Evolutionary conservation across 2,797 vertebrate genomes (phyloP).

Genomic region (Morus bassanus): DNA sequence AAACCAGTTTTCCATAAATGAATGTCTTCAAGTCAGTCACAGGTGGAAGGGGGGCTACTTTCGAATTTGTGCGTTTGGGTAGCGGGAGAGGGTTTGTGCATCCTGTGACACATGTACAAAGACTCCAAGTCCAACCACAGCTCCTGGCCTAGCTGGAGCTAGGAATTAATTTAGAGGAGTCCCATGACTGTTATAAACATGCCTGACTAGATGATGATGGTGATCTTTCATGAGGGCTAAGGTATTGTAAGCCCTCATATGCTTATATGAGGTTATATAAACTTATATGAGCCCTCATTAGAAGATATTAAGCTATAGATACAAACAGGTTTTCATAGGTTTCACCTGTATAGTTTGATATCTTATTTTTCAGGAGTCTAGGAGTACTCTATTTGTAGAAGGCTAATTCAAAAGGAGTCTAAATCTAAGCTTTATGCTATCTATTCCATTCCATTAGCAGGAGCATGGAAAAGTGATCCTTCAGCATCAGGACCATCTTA

Average conservation of each 20-base stretch:
- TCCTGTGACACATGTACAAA: background rate
- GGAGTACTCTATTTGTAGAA: background rate
- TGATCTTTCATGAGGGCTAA: background rate
- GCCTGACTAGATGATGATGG: background rate
- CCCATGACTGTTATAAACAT: background rate
- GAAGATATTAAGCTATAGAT: background rate
- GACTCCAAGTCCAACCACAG: background rate
- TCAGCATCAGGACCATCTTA: background rate
- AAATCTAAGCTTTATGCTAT: background rate
- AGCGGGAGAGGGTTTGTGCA: background rate
- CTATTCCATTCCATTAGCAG: background rate
- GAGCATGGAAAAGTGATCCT: background rate
- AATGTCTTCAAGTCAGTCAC: background rate
- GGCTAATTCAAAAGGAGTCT: background rate
- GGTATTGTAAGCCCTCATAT: background rate
- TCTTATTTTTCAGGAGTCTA: background rate
- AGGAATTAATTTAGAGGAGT: background rate
- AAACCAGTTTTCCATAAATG: background rate
- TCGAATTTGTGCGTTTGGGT: background rate
- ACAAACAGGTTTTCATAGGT: background rate
- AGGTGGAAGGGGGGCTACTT: background rate
- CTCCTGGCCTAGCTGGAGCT: background rate
- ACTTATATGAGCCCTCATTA: background rate
- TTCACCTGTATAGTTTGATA: background rate
- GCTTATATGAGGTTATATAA: background rate